phyloP scores from a whole-genome alignment of 2,797 vertebrate genomes.

The Sebastes umbrosus region DNA sequence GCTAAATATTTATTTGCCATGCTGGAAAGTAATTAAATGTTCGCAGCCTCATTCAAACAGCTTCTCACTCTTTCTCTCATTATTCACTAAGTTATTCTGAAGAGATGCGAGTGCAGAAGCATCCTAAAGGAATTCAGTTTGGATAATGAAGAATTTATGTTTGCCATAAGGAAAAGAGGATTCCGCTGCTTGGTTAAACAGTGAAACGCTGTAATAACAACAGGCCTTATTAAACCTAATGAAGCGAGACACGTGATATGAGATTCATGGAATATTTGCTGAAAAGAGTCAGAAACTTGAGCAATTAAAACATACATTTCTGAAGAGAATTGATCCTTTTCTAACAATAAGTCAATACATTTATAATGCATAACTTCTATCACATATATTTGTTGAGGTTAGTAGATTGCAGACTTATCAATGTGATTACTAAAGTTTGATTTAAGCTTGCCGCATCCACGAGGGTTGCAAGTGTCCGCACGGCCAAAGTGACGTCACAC shows the following conservation, averaged over 20 bases:
- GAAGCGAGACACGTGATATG: background rate
- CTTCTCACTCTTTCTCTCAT: background rate
- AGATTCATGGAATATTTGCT: background rate
- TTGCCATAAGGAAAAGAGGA: background rate
- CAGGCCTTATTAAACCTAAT: slow-evolving; percentile 22
- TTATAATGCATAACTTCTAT: background rate
- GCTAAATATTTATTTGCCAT: slow-evolving; percentile 6
- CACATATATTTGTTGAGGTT: background rate
- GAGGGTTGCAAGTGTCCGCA: too few species aligned
- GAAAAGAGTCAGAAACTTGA: background rate
- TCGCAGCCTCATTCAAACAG: background rate
- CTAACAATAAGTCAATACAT: too few species aligned
- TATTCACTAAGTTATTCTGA: slow-evolving; percentile 1
- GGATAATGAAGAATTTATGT: slow-evolving; percentile 4
- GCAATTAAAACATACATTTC: background rate
- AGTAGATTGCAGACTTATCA: too few species aligned
- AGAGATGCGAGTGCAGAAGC: background rate
- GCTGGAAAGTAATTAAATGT: slow-evolving; percentile 45
- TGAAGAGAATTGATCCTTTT: too few species aligned
- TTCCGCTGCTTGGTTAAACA: slow-evolving; percentile 26
- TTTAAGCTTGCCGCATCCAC: too few species aligned
- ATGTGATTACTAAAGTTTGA: too few species aligned
- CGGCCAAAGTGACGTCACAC: too few species aligned
- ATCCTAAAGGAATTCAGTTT: background rate
- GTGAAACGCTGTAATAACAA: slow-evolving; percentile 7